phyloP scores from a whole-genome alignment of 2,888 invertebrate genomes.

The Camponotus fellah region DNA sequence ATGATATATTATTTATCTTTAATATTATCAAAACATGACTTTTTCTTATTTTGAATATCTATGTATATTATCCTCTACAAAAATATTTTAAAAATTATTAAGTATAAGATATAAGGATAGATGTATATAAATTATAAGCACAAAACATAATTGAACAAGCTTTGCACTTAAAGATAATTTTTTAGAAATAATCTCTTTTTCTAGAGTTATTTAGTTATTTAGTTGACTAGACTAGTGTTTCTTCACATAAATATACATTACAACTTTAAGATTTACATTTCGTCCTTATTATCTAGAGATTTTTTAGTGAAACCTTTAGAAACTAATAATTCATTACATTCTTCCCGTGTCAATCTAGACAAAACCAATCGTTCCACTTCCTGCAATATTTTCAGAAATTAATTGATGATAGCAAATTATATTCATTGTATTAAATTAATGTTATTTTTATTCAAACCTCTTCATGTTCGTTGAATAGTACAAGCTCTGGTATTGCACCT shows the following conservation, averaged over 20 bases:
- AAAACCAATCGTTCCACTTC: constrained; percentile 90
- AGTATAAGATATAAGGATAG: neutral
- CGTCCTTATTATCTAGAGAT: constrained; percentile 84
- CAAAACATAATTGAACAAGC: neutral
- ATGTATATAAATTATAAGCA: neutral
- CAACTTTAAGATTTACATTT: constrained; percentile 83
- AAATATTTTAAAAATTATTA: neutral
- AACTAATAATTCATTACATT: constrained; percentile 90
- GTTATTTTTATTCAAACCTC: constrained; percentile 79
- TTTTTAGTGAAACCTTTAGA: constrained; percentile 88
- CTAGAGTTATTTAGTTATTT: neutral
- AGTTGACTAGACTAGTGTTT: constrained; percentile 15
- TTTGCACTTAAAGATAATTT: neutral
- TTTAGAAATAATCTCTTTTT: neutral
- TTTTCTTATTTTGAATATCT: neutral
- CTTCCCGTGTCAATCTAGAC: constrained; percentile 87
- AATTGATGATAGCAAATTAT: neutral
- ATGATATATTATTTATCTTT: constrained; percentile 49
- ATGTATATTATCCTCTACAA: neutral
- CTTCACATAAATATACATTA: neutral
- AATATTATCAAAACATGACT: constrained; percentile 33
- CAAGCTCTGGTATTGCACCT: constrained; percentile 89
- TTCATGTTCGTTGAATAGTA: constrained; percentile 88
- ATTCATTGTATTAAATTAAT: neutral
- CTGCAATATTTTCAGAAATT: constrained; percentile 73